A percentile compares a stretch with the other conserved stretches of the same genome.
Evolutionary conservation across 2,888 invertebrate genomes (phyloP).

Genomic region (Macrosiphum euphorbiae): DNA sequence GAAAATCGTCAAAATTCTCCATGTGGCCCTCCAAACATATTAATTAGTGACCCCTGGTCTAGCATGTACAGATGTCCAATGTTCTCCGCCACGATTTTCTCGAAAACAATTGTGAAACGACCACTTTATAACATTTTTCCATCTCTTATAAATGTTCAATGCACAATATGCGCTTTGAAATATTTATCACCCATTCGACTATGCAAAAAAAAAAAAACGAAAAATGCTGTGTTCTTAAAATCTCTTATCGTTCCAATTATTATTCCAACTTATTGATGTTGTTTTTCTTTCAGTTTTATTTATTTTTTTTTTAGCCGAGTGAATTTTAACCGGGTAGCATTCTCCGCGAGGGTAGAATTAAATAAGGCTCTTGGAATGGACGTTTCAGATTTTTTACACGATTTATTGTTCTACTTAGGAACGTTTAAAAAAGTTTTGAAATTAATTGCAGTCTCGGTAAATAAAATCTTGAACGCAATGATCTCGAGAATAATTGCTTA

Average conservation of each 20-base stretch:
- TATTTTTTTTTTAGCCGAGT: neutral
- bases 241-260: neutral
- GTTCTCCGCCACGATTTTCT: neutral
- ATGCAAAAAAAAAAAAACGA: neutral
- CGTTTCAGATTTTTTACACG: constrained; percentile 35
- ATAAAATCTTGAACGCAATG: constrained; percentile 49
- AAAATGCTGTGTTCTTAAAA: neutral
- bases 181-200: neutral
- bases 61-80: neutral
- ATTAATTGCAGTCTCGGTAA: constrained; percentile 44
- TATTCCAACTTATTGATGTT: neutral
- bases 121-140: neutral
- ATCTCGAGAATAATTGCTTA: constrained; percentile 52
- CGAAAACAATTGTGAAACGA: neutral
- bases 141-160: neutral
- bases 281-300: neutral
- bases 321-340: neutral
- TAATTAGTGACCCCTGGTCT: too few relatives aligned
- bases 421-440: constrained; percentile 55
- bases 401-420: constrained; percentile 42
- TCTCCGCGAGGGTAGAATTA: neutral
- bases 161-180: neutral
- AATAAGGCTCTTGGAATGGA: constrained; percentile 33
- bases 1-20: too few relatives aligned
- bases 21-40: too few relatives aligned